Base-by-base conservation (phyloP, 2,113 vertebrate genomes). In the Chlorocebus sabaeus region DNA sequence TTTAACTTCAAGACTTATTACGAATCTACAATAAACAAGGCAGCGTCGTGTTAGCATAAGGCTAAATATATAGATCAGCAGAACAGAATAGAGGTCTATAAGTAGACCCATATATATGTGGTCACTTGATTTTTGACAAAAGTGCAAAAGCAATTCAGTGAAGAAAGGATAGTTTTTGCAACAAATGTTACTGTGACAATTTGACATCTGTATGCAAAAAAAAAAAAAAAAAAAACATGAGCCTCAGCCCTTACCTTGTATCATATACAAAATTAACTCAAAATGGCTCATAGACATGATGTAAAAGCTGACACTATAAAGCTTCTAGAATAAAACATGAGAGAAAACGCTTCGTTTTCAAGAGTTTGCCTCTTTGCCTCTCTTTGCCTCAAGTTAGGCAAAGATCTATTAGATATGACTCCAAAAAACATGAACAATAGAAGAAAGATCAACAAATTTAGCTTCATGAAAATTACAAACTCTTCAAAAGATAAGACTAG, bases 101-200 rank as follows among this genome's bases (percentile, higher is more conserved):
- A 61, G 30, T 52, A 59, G 57, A 67, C 17, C 48, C 35, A 91
- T 61, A 91, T 18, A n/a, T 80, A 27, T 35, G 80, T 35, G 3
- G 38, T 91, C 64, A 91, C 38, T 94, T 91, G 88, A 52, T 45
- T 82, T 92, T 92, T 93, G 40, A 79, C 40, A 70, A 59, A 90
- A 76, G 50, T 48, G 10, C 64, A 86, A 91, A 94, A 17, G 72
- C 17, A 82, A 72, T 30, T 50, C 27, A 80, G 4, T 80, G 45
- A 13, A 88, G n/a, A 78, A 61, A 91, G 13, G 9, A 20, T n/a
- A 81, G 40, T 59, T 25, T 93, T 91, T 82, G 72, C 14, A 48
- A 92, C 7, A 94, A 91, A 72, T 73, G 22, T n/a, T 90, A 59
- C 35, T 76, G 20, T 48, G 48, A 82, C 40, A 92, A 76, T 83